Conservation (phyloP, 2,797 vertebrate genomes). For the Danio kyathit region DNA sequence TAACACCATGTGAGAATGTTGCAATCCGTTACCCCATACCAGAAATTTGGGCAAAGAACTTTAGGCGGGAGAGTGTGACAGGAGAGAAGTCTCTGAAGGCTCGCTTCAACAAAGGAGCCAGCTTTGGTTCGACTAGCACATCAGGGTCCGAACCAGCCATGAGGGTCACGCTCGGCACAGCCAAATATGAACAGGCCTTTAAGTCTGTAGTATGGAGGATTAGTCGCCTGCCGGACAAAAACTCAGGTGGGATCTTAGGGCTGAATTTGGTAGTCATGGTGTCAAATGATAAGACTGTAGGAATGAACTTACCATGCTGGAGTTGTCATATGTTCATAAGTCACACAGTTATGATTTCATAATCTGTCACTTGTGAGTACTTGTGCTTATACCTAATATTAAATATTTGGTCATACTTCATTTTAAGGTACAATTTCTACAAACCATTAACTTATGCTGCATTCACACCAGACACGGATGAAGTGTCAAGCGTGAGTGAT, state of each 20-base stretch:
- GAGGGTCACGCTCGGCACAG: slow-evolving; percentile 89
- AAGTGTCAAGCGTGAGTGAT: too few relatives aligned
- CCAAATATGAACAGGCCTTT: slow-evolving; percentile 91
- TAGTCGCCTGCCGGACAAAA: slow-evolving; percentile 88
- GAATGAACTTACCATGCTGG: neutral
- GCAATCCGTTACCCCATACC: slow-evolving; percentile 88
- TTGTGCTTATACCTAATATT: neutral
- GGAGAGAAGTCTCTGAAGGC: slow-evolving; percentile 90
- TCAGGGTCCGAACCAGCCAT: slow-evolving; percentile 90
- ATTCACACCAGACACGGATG: too few relatives aligned
- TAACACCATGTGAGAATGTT: slow-evolving; percentile 89
- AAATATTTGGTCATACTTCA: neutral
- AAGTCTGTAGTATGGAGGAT: slow-evolving; percentile 90
- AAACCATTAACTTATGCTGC: too few relatives aligned
- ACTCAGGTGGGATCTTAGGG: slow-evolving; percentile 81
- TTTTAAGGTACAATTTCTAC: too few relatives aligned
- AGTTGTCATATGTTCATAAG: neutral
- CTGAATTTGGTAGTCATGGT: neutral
- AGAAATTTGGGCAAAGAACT: slow-evolving; percentile 90
- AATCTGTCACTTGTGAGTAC: neutral
- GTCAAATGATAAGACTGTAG: neutral
- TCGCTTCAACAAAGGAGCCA: slow-evolving; percentile 89
- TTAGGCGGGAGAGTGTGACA: slow-evolving; percentile 85
- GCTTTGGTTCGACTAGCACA: slow-evolving; percentile 83
- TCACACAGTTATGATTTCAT: neutral